A percentile compares a stretch with the other conserved stretches of the same genome.
Evolutionary conservation across 2,113 vertebrate species (phyloP).

Genomic region (Platysteira castanea): DNA sequence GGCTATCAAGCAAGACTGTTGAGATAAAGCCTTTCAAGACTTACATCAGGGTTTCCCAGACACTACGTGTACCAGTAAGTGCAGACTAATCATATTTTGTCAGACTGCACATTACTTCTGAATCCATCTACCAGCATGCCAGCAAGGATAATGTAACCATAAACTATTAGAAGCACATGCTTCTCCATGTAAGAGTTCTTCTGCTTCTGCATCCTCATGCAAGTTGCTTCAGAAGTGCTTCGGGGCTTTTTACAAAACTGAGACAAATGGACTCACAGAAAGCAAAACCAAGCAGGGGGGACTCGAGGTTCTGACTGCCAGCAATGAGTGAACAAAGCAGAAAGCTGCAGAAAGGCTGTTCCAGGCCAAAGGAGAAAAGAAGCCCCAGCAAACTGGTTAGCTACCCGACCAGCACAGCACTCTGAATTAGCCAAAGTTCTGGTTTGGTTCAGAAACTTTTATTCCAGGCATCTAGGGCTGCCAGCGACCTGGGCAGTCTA

Average conservation of each 20-base stretch:
- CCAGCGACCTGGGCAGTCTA: neutral
- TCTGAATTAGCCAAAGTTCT: neutral
- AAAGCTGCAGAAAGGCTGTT: neutral
- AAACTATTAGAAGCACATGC: neutral
- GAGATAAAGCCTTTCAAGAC: conserved; percentile 41
- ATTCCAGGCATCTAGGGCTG: neutral
- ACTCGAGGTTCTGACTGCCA: neutral
- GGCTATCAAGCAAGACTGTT: conserved; percentile 18
- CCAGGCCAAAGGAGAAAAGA: neutral
- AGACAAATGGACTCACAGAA: neutral
- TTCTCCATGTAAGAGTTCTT: neutral
- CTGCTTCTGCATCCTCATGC: neutral
- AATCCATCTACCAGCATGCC: neutral
- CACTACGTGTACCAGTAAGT: neutral
- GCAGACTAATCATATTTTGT: conserved; percentile 36
- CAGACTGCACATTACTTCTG: neutral
- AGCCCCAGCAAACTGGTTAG: neutral
- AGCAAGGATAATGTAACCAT: neutral
- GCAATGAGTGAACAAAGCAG: neutral
- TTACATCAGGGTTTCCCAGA: conserved; percentile 49
- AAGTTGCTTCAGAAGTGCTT: neutral
- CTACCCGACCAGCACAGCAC: neutral
- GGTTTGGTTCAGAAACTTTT: conserved; percentile 47
- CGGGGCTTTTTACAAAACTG: neutral
- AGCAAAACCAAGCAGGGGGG: neutral